Percentiles rank a stretch among this genome's conserved stretches.
Evolutionary conservation across 2,888 invertebrate species (phyloP).

Genomic region (Spialia ferax): DNA sequence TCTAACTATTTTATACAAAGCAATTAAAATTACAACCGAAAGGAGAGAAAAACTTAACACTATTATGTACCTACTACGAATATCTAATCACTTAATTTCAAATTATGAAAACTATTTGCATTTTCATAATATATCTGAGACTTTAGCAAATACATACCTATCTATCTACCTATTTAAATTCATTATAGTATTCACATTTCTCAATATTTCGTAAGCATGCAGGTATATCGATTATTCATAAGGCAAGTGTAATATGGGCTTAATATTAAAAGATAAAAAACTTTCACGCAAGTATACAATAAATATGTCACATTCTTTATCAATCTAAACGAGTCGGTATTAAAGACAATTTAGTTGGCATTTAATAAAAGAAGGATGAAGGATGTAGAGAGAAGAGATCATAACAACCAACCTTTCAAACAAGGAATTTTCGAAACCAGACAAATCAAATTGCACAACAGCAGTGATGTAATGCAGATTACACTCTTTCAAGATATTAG

Average conservation of each 20-base stretch:
- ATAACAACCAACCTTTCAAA: background rate
- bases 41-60: too few relatives aligned
- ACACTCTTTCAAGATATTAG: background rate
- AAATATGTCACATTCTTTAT: background rate
- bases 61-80: too few relatives aligned
- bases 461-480: background rate
- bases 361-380: background rate
- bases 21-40: too few relatives aligned
- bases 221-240: background rate
- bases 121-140: background rate
- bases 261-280: background rate
- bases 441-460: background rate
- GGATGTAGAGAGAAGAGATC: too few relatives aligned
- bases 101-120: background rate
- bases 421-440: background rate
- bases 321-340: background rate
- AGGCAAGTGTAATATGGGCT: conserved; percentile 7
- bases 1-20: too few relatives aligned
- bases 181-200: background rate
- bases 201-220: conserved; percentile 1
- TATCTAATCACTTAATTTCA: too few relatives aligned
- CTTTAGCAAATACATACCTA: too few relatives aligned
- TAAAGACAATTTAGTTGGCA: background rate
- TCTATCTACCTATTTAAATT: too few relatives aligned
- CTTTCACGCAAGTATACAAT: background rate